phyloP scores from a whole-genome alignment of 2,888 invertebrate species.

The Dynastes maya region DNA sequence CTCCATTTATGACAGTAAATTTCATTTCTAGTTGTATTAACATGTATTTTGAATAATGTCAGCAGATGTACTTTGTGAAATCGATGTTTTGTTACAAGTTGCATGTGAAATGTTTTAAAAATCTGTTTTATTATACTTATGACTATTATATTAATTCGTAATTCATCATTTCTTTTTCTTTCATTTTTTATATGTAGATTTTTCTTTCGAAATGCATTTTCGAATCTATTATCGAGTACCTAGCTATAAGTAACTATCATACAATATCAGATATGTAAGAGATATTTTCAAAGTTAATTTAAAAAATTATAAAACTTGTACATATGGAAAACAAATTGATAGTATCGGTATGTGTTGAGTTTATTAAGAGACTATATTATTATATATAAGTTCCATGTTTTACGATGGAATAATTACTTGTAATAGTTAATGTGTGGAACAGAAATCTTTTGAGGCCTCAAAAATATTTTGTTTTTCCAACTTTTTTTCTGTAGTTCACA shows the following conservation, averaged over 20 bases:
- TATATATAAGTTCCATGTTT: conserved; percentile 17
- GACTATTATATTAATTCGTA: conserved; percentile 2
- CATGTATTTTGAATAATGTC: not conserved
- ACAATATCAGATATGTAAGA: conserved; percentile 35
- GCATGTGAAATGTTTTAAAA: conserved; percentile 22
- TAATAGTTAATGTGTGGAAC: not conserved
- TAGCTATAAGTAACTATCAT: conserved; percentile 30
- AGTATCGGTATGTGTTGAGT: conserved; percentile 26
- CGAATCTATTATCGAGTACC: conserved; percentile 5
- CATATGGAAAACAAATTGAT: conserved; percentile 12
- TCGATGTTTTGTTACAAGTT: conserved; percentile 18
- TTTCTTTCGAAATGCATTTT: not conserved
- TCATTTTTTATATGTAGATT: conserved; percentile 7
- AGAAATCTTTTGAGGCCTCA: too few relatives aligned
- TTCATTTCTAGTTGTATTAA: too few relatives aligned
- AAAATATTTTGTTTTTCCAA: too few relatives aligned
- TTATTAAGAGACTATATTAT: conserved; percentile 33
- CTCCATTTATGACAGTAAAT: not conserved
- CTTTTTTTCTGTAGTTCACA: too few relatives aligned
- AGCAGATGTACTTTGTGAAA: conserved; percentile 18
- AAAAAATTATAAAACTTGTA: conserved; percentile 46
- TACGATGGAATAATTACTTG: conserved; percentile 15
- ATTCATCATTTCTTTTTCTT: not conserved
- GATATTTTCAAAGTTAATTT: conserved; percentile 43
- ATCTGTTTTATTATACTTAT: not conserved